phyloP scores from a whole-genome alignment of 2,888 invertebrate genomes.

The Gastracanthus pulcherrimus region DNA sequence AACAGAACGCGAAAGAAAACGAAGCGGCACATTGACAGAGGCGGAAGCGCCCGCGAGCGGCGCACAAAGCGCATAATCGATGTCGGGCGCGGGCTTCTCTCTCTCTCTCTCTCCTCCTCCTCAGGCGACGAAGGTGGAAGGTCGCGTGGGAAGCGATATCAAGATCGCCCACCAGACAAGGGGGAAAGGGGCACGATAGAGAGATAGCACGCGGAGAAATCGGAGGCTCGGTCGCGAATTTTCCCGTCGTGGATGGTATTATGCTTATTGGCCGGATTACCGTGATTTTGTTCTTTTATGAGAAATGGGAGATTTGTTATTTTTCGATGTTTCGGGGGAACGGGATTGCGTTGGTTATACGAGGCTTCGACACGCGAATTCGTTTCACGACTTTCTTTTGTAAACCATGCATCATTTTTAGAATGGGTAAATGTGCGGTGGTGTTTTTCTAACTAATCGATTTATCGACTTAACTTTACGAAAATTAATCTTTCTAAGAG shows the following conservation, averaged over 20 bases:
- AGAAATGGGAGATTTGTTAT: too few relatives aligned
- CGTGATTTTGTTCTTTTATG: too few relatives aligned
- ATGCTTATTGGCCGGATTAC: too few relatives aligned
- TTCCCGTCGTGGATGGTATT: too few relatives aligned
- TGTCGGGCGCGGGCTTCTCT: neutral
- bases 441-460: too few relatives aligned
- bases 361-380: neutral
- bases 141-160: constrained; percentile 69
- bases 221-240: neutral
- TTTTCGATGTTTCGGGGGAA: neutral
- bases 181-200: neutral
- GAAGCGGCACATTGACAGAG: neutral
- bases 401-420: too few relatives aligned
- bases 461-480: too few relatives aligned
- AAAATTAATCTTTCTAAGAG: too few relatives aligned
- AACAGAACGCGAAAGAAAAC: too few relatives aligned
- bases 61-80: neutral
- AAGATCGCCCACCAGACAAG: constrained; percentile 57
- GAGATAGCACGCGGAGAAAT: constrained; percentile 62
- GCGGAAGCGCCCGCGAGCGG: neutral
- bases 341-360: too few relatives aligned
- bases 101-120: neutral
- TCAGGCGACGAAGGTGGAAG: constrained; percentile 59
- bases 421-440: too few relatives aligned
- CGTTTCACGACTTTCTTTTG: neutral